Base-by-base conservation (phyloP, 2,797 vertebrate genomes). In the Margarornis squamiger region DNA sequence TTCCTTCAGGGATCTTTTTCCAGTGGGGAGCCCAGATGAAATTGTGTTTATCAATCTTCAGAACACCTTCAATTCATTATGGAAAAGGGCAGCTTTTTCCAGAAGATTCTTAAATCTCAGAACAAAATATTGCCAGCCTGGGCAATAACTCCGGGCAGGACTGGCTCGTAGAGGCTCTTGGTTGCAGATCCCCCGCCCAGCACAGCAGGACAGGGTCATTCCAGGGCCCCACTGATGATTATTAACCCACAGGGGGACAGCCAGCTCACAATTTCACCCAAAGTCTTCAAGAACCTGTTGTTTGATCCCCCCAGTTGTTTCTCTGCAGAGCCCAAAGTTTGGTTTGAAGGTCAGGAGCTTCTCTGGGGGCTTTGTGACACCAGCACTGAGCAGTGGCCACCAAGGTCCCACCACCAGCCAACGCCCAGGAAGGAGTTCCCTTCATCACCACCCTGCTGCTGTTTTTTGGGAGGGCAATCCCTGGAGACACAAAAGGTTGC, bases 1-100 rank as follows among this genome's bases (percentile, higher is more conserved):
- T 90, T 65, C 83, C 88, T 65, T 58, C 63, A 30, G 95, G 62
- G 38, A 41, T 14, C 12, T 90, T 93, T 88, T 91, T 34, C 95
- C 86, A 71, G 1, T 22, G 29, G 79, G 72, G 43, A 88, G 27
- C 43, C 43, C 30, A 38, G 86, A 73, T 30, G 39, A 94, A 91
- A 91, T 43, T 46, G 72, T 67, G 82, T 94, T 96, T 88, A 83
- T 93, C 92, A 55, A 77, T 83, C 93, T 92, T 74, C 2, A 11
- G 61, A 82, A 66, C n/a, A 14, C 94, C 89, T 61, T 14, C n/a
- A 73, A 78, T 54, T 67, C 79, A 67, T 45, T 89, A 59, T 4
- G 3, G 73, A 15, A 90, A 95, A 94, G 63, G 49, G 68, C 77
- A 83, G 74, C 62, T 89, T 43, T 27, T 86, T 87, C 58, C 63